These are phyloP conservation scores for Drosophila parvula DNA, from an alignment of 1,140 invertebrate species.

Conservation along the genomic window DNA sequence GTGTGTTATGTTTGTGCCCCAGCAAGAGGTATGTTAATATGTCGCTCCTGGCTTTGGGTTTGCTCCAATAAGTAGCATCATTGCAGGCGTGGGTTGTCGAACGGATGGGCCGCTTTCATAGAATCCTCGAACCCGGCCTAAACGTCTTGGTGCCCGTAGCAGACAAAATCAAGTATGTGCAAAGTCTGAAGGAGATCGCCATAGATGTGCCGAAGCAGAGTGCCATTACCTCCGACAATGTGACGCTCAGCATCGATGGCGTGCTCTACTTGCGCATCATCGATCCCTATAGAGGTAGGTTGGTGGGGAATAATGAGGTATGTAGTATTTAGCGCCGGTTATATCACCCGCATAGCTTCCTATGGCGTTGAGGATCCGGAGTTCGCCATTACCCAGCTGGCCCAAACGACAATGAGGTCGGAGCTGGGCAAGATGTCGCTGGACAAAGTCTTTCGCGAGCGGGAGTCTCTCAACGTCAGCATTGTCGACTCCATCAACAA, in stretches of 20 bases:
- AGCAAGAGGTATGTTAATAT: conserved; percentile 93
- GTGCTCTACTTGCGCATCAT: conserved; percentile 97
- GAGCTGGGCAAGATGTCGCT: conserved; percentile 99
- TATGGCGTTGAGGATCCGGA: conserved; percentile 99
- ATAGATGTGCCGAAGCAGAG: conserved; percentile 99
- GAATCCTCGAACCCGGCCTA: conserved; percentile 96
- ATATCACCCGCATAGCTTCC: conserved; percentile 87
- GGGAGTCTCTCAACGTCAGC: conserved; percentile 97
- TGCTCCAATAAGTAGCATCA: neutral
- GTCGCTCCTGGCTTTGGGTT: conserved; percentile 12
- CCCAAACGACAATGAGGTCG: conserved; percentile 99
- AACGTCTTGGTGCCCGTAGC: conserved; percentile 97
- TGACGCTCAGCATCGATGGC: conserved; percentile 98
- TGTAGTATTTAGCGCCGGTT: conserved; percentile 1
- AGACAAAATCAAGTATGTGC: conserved; percentile 98
- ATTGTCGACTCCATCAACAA: conserved; percentile 99
- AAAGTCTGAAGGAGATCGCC: conserved; percentile 99
- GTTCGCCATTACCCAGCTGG: conserved; percentile 99
- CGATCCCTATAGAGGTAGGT: conserved; percentile 90
- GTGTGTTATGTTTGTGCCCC: conserved; percentile 98
- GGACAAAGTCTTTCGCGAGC: conserved; percentile 98
- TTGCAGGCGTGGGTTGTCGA: conserved; percentile 97
- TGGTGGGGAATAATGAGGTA: neutral
- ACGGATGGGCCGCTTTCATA: conserved; percentile 98
- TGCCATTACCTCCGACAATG: conserved; percentile 99